These are phyloP conservation scores for Eptatretus burgeri DNA, from an alignment of 2,113 vertebrate species.

Conservation along the genomic window DNA sequence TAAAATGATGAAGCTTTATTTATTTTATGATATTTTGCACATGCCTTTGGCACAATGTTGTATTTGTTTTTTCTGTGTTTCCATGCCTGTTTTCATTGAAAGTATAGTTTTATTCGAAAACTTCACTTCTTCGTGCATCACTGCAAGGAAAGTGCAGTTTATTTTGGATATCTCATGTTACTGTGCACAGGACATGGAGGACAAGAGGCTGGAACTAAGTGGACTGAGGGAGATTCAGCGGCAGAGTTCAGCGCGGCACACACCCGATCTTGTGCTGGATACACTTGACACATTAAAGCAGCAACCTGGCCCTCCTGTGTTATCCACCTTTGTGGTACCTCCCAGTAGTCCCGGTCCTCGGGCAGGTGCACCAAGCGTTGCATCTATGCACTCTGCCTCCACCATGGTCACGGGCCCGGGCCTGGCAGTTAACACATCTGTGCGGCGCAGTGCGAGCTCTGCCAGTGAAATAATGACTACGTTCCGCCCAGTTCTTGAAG, in stretches of 20 bases:
- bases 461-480: conserved; percentile 76
- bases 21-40: too few species aligned
- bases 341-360: background rate
- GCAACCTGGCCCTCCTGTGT: conserved; percentile 16
- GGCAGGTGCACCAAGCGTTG: conserved; percentile 26
- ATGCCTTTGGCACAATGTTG: too few species aligned
- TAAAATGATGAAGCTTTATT: too few species aligned
- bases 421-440: conserved; percentile 13
- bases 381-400: conserved; percentile 30
- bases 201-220: conserved; percentile 75
- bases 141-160: too few species aligned
- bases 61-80: too few species aligned
- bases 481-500: conserved; percentile 36
- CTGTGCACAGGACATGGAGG: conserved; percentile 58
- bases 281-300: conserved; percentile 65
- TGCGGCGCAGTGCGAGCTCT: conserved; percentile 60
- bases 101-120: too few species aligned
- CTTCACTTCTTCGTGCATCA: too few species aligned
- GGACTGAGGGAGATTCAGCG: conserved; percentile 80
- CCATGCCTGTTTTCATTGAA: too few species aligned
- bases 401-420: conserved; percentile 32
- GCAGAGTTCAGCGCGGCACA: conserved; percentile 69
- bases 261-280: conserved; percentile 81
- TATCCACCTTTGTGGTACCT: too few species aligned
- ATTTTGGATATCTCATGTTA: background rate